Base-by-base conservation (phyloP, 1,140 invertebrate genomes). In the Plutomurus gul region DNA sequence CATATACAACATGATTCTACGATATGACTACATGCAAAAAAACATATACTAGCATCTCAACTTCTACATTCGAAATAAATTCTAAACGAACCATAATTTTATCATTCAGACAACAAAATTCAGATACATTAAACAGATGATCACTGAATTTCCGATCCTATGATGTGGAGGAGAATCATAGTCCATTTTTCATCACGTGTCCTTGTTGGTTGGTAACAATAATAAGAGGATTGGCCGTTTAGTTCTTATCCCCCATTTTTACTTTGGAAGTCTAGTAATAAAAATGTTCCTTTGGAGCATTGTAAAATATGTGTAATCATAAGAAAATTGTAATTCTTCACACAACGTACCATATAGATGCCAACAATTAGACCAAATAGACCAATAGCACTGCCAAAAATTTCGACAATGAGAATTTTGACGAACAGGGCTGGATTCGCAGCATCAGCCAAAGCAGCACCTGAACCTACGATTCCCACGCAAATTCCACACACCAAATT, bases 321-420 rank as follows among this genome's bases (percentile, higher is more conserved):
- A 49, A 20, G 46, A 22, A n/a, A 47, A 47, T 47, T 10, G 1
- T n/a, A 33, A n/a, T 60, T n/a, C 7, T 4, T 30, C 16, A 18
- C 22, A 33, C 22, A n/a, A 36, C 46, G 71, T 86, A 89, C 90
- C 90, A 97, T 95, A 86, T 98, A 95, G 88, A 99, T 97, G 81
- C 95, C 95, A 76, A 99, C 96, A 87, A 99, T 99, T n/a, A 99
- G 90, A 78, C 97, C 97, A 88, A 99, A 99, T 0, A 99, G 90
- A 85, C 97, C 97, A 88, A 99, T 98, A 84, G 97, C 97, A 86
- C 94, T 96, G 22, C 95, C 97, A 87, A 99, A 99, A 87, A 99
- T 99, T 89, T 99, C 97, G 51, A 99, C 93, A 86, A 99, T 98
- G 8, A 99, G 90, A 87, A 99, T 97, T 87, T 98, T 98, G 13